These are phyloP conservation scores for Gymnodraco acuticeps DNA, from an alignment of 2,797 vertebrate species.

Conservation along the genomic window DNA sequence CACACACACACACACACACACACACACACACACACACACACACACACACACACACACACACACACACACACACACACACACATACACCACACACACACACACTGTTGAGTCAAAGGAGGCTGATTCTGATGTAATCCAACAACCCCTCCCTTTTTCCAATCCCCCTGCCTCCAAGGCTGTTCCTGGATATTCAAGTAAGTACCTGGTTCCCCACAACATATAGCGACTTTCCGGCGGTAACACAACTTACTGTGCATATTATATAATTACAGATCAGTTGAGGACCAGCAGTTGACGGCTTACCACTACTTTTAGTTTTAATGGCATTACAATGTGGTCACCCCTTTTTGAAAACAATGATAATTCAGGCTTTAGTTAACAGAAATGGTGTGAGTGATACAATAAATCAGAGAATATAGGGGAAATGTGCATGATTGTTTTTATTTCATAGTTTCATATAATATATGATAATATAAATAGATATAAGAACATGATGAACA, in stretches of 20 bases:
- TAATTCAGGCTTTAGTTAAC: neutral
- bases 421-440: too few species aligned
- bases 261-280: neutral
- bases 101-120: slow-evolving; percentile 74
- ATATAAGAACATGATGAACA: neutral
- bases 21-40: too few species aligned
- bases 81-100: neutral
- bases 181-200: slow-evolving; percentile 41
- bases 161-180: slow-evolving; percentile 19
- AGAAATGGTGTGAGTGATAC: too few species aligned
- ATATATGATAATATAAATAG: neutral
- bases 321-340: neutral
- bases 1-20: too few species aligned
- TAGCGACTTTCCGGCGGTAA: neutral
- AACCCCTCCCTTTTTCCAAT: slow-evolving; percentile 46
- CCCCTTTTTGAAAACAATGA: neutral
- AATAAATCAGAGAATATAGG: too few species aligned
- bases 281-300: neutral
- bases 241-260: neutral
- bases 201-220: neutral
- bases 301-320: neutral
- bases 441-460: neutral
- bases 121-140: slow-evolving; percentile 72
- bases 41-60: too few species aligned
- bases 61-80: too few species aligned